Evolutionary conservation across 2,113 vertebrate species (phyloP), one percentile per base, ranked within the genome.

Genomic region (Tinamus guttatus): DNA sequence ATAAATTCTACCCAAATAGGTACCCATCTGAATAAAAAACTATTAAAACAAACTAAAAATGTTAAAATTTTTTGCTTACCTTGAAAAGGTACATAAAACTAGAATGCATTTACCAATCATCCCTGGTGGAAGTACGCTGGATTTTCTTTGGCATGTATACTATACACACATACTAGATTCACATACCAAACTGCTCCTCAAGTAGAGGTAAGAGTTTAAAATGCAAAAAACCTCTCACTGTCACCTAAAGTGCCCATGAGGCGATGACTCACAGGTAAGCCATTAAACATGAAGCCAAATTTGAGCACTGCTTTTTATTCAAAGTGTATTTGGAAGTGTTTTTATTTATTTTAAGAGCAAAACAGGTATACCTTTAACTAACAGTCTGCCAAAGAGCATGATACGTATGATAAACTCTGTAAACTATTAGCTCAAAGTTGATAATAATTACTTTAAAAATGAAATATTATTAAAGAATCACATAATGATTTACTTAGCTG

Each of bases 191-290:
- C 79, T 64, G 78, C 27, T 91, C 65, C 92, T 68, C 82, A 90
- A 87, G 65, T 43, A 54, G 2, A 89, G 81, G 49, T 85, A 82
- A 88, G 88, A 90, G 79, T 81, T 96, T 90, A n/a, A 94, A 95
- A 73, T 36, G 56, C 96, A 85, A 90, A 93, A 84, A 95, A 81
- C 13, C 27, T 74, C 63, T n/a, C 45, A 51, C n/a, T 87, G 67
- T 94, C 91, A 89, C 30, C 79, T 64, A 54, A 78, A 82, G 83
- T 62, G 79, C 75, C 82, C 92, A 88, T 89, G 81, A 94, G 78
- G 56, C 38, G 74, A 89, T 94, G 90, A 96, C 34, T 95, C 94
- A 95, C 6, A 68, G 21, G 62, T 14, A 84, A 85, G 34, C 86
- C 51, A 86, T 81, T 58, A 84, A 96, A 86, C 64, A 80, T 2